Conservation (phyloP, 2,113 vertebrate genomes). For the Cygnus atratus region DNA sequence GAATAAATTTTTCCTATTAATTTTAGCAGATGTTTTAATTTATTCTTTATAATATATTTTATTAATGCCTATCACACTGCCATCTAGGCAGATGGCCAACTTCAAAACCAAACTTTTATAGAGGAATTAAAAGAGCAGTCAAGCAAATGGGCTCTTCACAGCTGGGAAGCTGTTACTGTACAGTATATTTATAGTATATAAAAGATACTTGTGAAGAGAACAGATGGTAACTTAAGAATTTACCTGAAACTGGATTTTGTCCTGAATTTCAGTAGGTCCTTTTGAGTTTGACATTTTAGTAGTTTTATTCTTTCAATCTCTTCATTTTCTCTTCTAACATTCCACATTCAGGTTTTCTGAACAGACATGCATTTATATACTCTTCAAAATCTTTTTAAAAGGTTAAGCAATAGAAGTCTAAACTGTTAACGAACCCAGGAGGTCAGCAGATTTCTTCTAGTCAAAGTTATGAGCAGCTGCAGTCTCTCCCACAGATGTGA, state of each 20-base stretch:
- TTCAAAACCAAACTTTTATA: constrained; percentile 42
- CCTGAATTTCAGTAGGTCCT: constrained; percentile 25
- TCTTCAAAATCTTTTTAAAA: background rate
- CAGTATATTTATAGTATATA: constrained; percentile 55
- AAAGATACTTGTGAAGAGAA: constrained; percentile 54
- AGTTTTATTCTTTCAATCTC: background rate
- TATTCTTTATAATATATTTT: constrained; percentile 21
- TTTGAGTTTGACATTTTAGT: constrained; percentile 31
- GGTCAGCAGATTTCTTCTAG: constrained; percentile 5
- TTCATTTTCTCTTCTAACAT: background rate
- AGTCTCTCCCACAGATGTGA: constrained; percentile 1
- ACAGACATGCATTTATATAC: background rate
- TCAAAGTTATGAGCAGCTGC: background rate
- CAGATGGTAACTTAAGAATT: constrained; percentile 51
- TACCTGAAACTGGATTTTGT: constrained; percentile 55
- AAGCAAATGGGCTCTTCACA: constrained; percentile 51
- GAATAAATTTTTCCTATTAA: background rate
- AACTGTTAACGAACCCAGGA: background rate
- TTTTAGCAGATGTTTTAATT: constrained; percentile 28
- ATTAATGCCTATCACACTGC: background rate
- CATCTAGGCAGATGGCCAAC: constrained; percentile 40
- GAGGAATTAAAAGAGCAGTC: constrained; percentile 35
- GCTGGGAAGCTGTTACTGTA: constrained; percentile 55
- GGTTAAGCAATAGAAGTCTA: background rate
- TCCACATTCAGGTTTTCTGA: background rate